These are phyloP conservation scores for Myanophis thanlyinensis DNA, from an alignment of 2,113 vertebrate genomes.

Conservation along the genomic window DNA sequence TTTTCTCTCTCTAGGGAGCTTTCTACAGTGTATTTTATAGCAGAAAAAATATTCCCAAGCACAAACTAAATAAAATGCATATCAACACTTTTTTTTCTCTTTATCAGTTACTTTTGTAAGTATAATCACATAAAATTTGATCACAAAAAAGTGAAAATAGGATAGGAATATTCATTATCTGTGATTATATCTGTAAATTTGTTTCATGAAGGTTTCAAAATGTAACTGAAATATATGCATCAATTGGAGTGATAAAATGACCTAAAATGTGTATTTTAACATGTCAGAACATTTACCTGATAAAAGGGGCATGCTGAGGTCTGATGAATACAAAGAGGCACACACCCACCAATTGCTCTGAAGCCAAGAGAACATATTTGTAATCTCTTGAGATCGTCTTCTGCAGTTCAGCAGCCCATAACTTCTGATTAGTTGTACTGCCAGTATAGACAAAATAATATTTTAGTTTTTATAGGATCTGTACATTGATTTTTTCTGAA, in stretches of 20 bases:
- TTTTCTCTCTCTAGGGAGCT: background rate
- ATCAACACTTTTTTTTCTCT: background rate
- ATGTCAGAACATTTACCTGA: conserved; percentile 79
- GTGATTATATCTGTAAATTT: background rate
- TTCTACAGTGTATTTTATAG: background rate
- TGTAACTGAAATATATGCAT: background rate
- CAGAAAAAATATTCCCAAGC: background rate
- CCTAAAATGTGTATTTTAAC: background rate
- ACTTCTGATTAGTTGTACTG: conserved; percentile 98
- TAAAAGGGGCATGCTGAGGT: conserved; percentile 93
- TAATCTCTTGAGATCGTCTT: conserved; percentile 94
- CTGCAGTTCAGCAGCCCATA: conserved; percentile 96
- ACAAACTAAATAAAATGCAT: background rate
- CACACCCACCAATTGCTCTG: conserved; percentile 96
- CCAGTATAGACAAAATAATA: conserved; percentile 23
- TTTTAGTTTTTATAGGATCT: background rate
- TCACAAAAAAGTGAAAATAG: background rate
- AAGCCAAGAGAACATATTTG: conserved; percentile 95
- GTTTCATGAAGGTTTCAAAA: background rate
- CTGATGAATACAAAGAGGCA: conserved; percentile 97
- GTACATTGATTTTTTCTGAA: background rate
- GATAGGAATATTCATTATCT: background rate
- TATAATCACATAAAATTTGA: background rate
- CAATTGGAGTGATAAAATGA: background rate
- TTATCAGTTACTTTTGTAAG: background rate